These are phyloP conservation scores for Lepidurus apus DNA, from an alignment of 1,140 invertebrate species.

Conservation along the genomic window DNA sequence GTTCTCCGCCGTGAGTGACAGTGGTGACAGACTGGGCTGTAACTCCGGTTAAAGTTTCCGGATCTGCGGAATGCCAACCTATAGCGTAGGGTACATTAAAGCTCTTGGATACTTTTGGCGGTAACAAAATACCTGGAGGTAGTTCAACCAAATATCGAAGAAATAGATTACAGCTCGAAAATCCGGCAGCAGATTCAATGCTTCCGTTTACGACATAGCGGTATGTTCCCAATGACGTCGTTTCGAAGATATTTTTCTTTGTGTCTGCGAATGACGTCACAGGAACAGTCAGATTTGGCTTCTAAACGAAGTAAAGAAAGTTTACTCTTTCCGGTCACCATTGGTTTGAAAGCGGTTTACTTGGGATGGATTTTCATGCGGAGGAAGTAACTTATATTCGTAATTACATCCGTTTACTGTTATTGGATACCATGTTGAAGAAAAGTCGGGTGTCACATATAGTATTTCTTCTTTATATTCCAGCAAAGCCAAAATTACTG, in stretches of 20 bases:
- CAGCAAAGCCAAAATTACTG: not conserved
- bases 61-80: not conserved
- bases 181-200: not conserved
- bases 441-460: not conserved
- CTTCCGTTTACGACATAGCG: not conserved
- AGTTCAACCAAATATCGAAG: not conserved
- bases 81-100: not conserved
- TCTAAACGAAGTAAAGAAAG: not conserved
- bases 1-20: not conserved
- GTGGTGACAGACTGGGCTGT: not conserved
- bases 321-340: not conserved
- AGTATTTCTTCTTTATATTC: not conserved
- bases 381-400: not conserved
- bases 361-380: not conserved
- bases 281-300: not conserved
- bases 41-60: not conserved
- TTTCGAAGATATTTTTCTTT: not conserved
- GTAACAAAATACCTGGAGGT: not conserved
- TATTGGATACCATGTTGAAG: not conserved
- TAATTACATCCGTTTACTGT: not conserved
- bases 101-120: not conserved
- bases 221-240: not conserved
- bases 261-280: not conserved
- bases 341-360: not conserved
- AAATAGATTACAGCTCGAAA: not conserved